phyloP scores from a whole-genome alignment of 1,140 invertebrate genomes.

The Drosophila ananassae region DNA sequence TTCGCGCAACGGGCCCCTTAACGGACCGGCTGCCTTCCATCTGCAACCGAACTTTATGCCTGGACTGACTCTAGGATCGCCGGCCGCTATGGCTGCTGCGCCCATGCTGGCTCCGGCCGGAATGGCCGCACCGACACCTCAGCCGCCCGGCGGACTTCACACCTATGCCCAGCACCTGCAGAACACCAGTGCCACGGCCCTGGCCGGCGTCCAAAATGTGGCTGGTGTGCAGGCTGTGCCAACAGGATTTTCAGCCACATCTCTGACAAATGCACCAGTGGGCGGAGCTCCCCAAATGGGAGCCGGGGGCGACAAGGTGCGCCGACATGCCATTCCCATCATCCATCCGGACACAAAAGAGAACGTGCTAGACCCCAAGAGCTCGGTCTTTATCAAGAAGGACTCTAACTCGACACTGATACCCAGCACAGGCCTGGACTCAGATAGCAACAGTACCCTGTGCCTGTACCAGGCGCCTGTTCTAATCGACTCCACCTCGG shows the following conservation, averaged over 20 bases:
- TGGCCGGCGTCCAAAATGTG: conserved; percentile 24
- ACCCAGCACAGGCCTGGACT: conserved; percentile 34
- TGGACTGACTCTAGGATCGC: conserved; percentile 30
- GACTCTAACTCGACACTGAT: conserved; percentile 55
- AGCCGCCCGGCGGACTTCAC: conserved; percentile 39
- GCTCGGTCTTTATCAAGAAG: conserved; percentile 58
- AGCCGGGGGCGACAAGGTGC: conserved; percentile 41
- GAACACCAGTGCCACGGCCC: conserved; percentile 25
- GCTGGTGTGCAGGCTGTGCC: conserved; percentile 23
- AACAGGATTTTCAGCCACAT: conserved; percentile 30
- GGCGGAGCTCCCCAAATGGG: conserved; percentile 1
- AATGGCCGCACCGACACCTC: conserved; percentile 15
- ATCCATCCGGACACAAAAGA: conserved; percentile 77
- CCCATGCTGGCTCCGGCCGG: conserved; percentile 37
- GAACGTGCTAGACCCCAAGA: conserved; percentile 62
- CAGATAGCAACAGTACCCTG: conserved; percentile 41
- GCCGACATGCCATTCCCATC: conserved; percentile 74
- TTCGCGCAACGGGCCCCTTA: conserved; percentile 42
- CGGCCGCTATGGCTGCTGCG: conserved; percentile 27
- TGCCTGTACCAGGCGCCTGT: conserved; percentile 28
- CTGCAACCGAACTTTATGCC: conserved; percentile 38
- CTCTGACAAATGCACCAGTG: conserved; percentile 19
- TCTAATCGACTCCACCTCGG: conserved; percentile 36
- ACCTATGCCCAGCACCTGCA: conserved; percentile 53
- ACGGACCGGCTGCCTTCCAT: conserved; percentile 48